phyloP scores from a whole-genome alignment of 2,113 vertebrate species.

The Albula glossodonta region DNA sequence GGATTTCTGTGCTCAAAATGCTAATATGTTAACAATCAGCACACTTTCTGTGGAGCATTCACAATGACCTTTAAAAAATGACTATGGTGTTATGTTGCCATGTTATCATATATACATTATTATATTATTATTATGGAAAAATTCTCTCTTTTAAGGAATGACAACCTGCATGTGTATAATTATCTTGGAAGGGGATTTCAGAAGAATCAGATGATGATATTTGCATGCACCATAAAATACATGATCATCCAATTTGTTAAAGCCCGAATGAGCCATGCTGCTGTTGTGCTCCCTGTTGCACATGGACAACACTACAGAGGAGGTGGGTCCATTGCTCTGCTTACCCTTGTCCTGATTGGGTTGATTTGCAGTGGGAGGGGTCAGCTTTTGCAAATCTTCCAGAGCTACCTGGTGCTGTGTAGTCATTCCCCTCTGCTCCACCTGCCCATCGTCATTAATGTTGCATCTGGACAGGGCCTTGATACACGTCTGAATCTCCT shows the following conservation, averaged over 20 bases:
- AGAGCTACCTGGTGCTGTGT: conserved; percentile 34
- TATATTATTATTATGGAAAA: not conserved
- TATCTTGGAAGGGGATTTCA: not conserved
- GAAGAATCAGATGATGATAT: not conserved
- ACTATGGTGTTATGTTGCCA: not conserved
- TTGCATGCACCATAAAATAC: not conserved
- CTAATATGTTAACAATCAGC: not conserved
- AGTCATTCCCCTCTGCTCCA: conserved; percentile 26
- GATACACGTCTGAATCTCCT: conserved; percentile 35
- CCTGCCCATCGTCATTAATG: conserved; percentile 12
- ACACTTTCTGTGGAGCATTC: not conserved
- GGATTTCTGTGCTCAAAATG: not conserved
- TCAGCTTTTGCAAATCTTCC: conserved; percentile 29
- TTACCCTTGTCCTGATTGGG: conserved; percentile 3
- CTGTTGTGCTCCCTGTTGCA: not conserved
- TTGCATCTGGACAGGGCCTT: conserved; percentile 19
- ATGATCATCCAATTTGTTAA: not conserved
- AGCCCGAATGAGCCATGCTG: not conserved
- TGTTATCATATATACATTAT: not conserved
- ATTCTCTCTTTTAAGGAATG: not conserved
- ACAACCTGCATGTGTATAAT: not conserved
- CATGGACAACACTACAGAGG: not conserved
- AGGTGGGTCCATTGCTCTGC: not conserved
- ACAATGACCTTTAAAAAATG: not conserved
- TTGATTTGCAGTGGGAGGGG: conserved; percentile 6